phyloP scores from a whole-genome alignment of 2,113 vertebrate genomes.

The Rhombomys opimus region DNA sequence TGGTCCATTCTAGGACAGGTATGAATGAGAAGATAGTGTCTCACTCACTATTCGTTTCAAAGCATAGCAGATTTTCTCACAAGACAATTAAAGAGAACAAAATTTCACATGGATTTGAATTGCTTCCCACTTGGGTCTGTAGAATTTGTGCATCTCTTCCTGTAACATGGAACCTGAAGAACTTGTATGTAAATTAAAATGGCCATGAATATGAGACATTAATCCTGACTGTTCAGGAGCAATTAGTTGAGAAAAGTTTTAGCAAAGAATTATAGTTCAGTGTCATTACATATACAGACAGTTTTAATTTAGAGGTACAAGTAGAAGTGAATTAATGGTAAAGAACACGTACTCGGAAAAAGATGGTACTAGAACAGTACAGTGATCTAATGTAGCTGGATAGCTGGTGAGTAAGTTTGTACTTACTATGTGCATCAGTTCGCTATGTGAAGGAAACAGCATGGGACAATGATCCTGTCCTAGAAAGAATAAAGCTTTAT shows the following conservation, averaged over 20 bases:
- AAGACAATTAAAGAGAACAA: constrained; percentile 51
- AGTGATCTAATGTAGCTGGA: background rate
- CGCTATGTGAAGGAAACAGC: background rate
- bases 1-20: background rate
- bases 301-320: constrained; percentile 50
- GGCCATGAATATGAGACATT: constrained; percentile 5
- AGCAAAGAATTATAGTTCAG: constrained; percentile 1
- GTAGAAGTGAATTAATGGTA: constrained; percentile 25
- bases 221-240: constrained; percentile 31
- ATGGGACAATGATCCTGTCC: background rate
- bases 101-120: constrained; percentile 35
- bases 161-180: constrained; percentile 8
- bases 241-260: constrained; percentile 2
- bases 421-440: background rate
- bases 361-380: background rate
- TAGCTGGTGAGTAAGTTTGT: background rate
- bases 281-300: background rate
- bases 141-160: background rate
- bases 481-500: background rate
- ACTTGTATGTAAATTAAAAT: constrained; percentile 21
- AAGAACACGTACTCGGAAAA: background rate
- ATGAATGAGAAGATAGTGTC: background rate
- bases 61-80: constrained; percentile 58
- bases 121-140: background rate
- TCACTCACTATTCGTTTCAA: background rate